phyloP scores from a whole-genome alignment of 2,113 vertebrate genomes.

The Protobothrops flavoviridis region DNA sequence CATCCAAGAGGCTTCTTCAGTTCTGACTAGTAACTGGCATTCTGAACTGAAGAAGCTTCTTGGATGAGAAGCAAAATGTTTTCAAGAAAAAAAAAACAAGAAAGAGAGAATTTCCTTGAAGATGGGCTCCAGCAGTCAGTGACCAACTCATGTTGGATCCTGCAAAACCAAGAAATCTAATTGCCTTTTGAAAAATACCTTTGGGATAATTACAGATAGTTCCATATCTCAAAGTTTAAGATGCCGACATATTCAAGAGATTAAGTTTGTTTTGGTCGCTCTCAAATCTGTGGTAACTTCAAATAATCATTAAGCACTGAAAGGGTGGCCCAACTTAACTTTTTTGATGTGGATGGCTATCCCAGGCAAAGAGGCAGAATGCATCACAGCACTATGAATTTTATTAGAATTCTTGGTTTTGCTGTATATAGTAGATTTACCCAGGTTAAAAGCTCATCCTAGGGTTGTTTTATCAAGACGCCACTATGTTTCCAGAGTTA shows the following conservation, averaged over 20 bases:
- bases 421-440: background rate
- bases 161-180: too few species aligned
- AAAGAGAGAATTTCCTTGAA: too few species aligned
- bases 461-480: background rate
- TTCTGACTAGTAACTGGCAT: too few species aligned
- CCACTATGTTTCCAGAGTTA: background rate
- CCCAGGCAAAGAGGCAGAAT: background rate
- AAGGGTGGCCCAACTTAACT: background rate
- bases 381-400: background rate
- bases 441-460: background rate
- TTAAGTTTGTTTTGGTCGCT: background rate
- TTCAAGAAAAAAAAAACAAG: too few species aligned
- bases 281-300: too few species aligned
- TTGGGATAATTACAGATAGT: too few species aligned
- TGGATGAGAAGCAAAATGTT: too few species aligned
- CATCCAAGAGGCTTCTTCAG: too few species aligned
- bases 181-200: too few species aligned
- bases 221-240: background rate
- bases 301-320: background rate
- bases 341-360: background rate
- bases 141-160: too few species aligned
- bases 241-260: background rate
- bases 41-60: too few species aligned
- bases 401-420: background rate
- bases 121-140: too few species aligned